Conservation (phyloP, 2,797 vertebrate genomes). For the Phoebastria nigripes region DNA sequence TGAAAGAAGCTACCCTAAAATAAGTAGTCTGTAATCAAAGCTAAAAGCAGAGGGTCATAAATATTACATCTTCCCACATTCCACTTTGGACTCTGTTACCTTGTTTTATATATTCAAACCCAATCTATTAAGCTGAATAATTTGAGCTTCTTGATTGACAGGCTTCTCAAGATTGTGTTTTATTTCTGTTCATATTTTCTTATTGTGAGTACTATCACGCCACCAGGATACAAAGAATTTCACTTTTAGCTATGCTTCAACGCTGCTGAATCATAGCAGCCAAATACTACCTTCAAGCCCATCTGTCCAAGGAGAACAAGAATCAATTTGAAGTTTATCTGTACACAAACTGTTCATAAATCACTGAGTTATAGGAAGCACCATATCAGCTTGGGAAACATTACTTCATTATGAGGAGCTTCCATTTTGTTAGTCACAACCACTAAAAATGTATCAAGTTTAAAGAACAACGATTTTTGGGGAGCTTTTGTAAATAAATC, state of each 20-base stretch:
- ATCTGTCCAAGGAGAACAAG: background rate
- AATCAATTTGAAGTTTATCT: conserved; percentile 10
- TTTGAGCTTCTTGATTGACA: background rate
- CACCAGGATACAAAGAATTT: background rate
- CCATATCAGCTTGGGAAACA: background rate
- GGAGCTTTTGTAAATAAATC: background rate
- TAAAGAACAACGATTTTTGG: background rate
- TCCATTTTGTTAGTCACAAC: background rate
- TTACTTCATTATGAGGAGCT: background rate
- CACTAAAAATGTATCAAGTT: background rate
- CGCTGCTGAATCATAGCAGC: background rate
- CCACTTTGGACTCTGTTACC: background rate
- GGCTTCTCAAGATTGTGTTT: background rate
- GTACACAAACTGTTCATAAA: background rate
- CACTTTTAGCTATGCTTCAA: background rate
- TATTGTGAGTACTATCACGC: background rate
- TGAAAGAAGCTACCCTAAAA: background rate
- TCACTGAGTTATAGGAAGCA: background rate
- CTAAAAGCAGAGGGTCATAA: background rate
- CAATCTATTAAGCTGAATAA: background rate
- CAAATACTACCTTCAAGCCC: background rate
- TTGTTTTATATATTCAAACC: background rate
- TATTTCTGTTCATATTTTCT: background rate
- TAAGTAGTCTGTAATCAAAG: background rate
- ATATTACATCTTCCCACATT: background rate